Conservation (phyloP, 2,888 invertebrate species). For the Macaria notata region DNA sequence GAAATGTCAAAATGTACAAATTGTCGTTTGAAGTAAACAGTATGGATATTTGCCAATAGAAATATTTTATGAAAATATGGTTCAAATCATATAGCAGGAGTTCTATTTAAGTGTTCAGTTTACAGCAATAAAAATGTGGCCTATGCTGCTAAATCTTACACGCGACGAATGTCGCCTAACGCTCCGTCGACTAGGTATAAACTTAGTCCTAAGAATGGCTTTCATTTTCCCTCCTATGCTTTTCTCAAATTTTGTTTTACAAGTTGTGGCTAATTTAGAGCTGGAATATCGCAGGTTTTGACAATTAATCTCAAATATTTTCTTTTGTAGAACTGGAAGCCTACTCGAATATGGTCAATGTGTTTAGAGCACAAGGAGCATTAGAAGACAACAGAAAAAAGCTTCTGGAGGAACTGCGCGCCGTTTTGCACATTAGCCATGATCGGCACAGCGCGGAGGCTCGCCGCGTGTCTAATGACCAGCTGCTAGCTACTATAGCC, state of each 20-base stretch:
- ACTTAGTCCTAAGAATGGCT: slow-evolving; percentile 76
- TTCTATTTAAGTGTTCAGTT: slow-evolving; percentile 56
- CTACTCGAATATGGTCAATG: slow-evolving; percentile 94
- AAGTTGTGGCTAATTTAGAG: slow-evolving; percentile 44
- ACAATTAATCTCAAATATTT: slow-evolving; percentile 37
- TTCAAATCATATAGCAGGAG: slow-evolving; percentile 65
- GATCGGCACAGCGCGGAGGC: slow-evolving; percentile 97
- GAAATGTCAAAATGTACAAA: slow-evolving; percentile 80
- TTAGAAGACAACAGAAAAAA: slow-evolving; percentile 92
- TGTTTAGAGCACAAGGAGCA: slow-evolving; percentile 95
- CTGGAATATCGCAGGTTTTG: slow-evolving; percentile 34
- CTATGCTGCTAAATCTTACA: slow-evolving; percentile 90
- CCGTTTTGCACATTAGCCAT: slow-evolving; percentile 91
- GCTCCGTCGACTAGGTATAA: slow-evolving; percentile 92
- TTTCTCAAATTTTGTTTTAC: slow-evolving; percentile 58
- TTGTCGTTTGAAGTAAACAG: slow-evolving; percentile 83
- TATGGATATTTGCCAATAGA: slow-evolving; percentile 81
- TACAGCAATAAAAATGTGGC: slow-evolving; percentile 79
- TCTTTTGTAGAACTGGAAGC: slow-evolving; percentile 92
- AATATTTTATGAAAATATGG: slow-evolving; percentile 72
- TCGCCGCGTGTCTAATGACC: slow-evolving; percentile 95
- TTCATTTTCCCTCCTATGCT: slow-evolving; percentile 80
- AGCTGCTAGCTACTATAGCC: slow-evolving; percentile 93
- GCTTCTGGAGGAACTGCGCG: slow-evolving; percentile 91
- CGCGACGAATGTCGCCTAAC: slow-evolving; percentile 94